Evolutionary conservation across 2,888 invertebrate species (phyloP), one percentile per base, ranked within the genome.

Genomic region (Epinotia nisella): DNA sequence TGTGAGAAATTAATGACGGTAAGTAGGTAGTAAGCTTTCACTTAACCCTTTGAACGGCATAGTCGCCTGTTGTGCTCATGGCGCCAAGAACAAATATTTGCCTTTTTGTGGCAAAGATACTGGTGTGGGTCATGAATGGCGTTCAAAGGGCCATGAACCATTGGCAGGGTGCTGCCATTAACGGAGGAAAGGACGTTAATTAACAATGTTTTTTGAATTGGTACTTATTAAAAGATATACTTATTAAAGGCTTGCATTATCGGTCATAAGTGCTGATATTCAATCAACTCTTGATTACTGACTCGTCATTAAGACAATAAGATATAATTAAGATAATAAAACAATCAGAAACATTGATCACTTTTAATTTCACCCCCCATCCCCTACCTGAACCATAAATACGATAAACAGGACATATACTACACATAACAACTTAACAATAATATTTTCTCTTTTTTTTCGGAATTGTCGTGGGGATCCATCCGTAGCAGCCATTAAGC

Each of bases 361-460:
- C 76, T 70, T 74, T 88, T 90, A 87, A 87, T 89, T 87, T 85
- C 84, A 85, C 85, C 85, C 82, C 80, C 79, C 80, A 59, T 17
- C 29, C 71, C 78, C 84, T 81, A 85, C 86, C 89, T 81, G 80
- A 86, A 89, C 90, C 88, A 81, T 85, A 85, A 84, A 86, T 78
- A 75, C 71, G 64, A 69, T 73, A 70, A 70, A 60, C 65, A 74
- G 66, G 65, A 80, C 81, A 85, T 86, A 87, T 83, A 87, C 86
- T 88, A 86, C 83, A 84, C 78, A 81, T 49, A 58, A 82, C 80
- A 75, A 76, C 77, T 81, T 84, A 85, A 85, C 84, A 82, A 82
- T 82, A 62, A 61, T 68, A 80, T 81, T 81, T 81, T 80, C 79
- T 80, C 76, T 81, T 77, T 80, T 82, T 79, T 78, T 79, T 80